Evolutionary conservation across 2,113 vertebrate genomes (phyloP).

Genomic region (Archocentrus centrarchus): DNA sequence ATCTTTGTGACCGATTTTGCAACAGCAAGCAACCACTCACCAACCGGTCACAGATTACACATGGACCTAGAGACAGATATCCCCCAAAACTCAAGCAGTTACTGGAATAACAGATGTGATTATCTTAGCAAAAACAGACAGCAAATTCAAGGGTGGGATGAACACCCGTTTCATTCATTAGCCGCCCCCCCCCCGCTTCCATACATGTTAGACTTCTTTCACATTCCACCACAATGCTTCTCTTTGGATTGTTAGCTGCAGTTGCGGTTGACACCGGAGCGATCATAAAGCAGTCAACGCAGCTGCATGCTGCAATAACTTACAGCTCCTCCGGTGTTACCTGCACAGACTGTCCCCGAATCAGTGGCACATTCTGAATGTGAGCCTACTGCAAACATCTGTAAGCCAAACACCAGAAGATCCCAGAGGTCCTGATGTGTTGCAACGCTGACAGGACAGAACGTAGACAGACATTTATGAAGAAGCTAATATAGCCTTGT

Average conservation of each 20-base stretch:
- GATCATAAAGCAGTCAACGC: constrained; percentile 53
- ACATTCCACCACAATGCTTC: constrained; percentile 36
- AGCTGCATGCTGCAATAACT: constrained; percentile 16
- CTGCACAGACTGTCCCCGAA: constrained; percentile 17
- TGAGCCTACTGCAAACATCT: neutral
- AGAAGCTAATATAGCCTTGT: neutral
- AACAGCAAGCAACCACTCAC: no score
- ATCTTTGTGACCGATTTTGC: no score
- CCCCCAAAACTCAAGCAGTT: no score
- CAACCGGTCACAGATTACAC: no score
- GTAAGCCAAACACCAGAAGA: constrained; percentile 31
- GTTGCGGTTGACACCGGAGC: constrained; percentile 2
- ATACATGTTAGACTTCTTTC: constrained; percentile 30
- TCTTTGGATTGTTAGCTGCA: constrained; percentile 24
- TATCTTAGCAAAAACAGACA: neutral
- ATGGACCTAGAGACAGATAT: no score
- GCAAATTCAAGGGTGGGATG: neutral
- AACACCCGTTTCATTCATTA: neutral
- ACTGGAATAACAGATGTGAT: neutral
- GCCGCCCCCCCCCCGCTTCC: neutral
- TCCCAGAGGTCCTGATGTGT: constrained; percentile 18
- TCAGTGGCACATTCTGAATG: constrained; percentile 11
- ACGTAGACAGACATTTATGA: neutral
- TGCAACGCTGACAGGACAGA: neutral
- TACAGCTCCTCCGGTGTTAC: constrained; percentile 34